Base-by-base conservation (phyloP, 2,113 vertebrate species). In the Ranitomeya variabilis region DNA sequence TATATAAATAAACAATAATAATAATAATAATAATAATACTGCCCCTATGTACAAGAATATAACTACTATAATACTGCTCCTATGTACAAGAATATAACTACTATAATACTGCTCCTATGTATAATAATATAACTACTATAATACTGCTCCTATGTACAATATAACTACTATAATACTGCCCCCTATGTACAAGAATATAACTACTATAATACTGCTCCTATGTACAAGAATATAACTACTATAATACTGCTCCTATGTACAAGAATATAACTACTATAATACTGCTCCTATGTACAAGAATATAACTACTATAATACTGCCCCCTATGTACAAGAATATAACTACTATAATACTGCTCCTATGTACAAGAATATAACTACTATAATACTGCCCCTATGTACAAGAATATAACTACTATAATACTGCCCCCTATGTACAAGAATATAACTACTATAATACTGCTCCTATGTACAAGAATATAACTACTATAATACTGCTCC, bases 211-310 rank as follows among this genome's bases (percentile, higher is more conserved):
- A 66, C 64, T 66, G 21, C 64, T 9, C 64, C 64, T 66, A 66
- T 66, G 21, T 66, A 66, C 64, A 66, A 66, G 64, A 66, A 66
- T 66, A 66, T 66, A 66, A 66, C 64, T 66, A 66, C 64, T 66
- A 66, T 66, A 66, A 66, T 66, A 66, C 64, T 66, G 21, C 64
- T 21, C 19, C 19, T 66, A 66, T 66, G 21, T 66, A 66, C 64
- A 66, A 66, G 19, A 66, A 66, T 66, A 66, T 66, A 66, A 66
- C 64, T 66, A 66, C 64, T 66, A 66, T 66, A 66, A 66, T 66
- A 66, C 64, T 66, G 21, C 64, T 9, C 4, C 64, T 66, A 66
- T 66, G 21, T 66, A 66, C 64, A 66, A 66, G 64, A 66, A 66
- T 66, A 66, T 66, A 66, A 66, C 64, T 66, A 66, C 64, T 66